Base-by-base conservation (phyloP, 2,113 vertebrate genomes). In the Tinamus guttatus region DNA sequence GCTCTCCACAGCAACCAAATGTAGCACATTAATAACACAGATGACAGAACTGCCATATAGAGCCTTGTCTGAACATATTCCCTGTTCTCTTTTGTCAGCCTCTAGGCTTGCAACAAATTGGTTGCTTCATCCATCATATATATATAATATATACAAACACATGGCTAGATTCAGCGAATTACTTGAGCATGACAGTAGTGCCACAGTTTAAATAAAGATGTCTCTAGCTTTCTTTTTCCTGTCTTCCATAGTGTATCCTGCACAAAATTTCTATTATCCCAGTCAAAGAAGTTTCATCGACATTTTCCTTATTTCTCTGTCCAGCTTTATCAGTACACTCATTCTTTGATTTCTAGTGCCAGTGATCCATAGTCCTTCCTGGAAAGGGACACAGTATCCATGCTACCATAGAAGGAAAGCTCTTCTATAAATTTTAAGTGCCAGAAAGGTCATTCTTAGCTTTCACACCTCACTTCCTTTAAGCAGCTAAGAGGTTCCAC, bases 41-140 rank as follows among this genome's bases (percentile, higher is more conserved):
- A 92, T 89, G 89, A 94, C 89, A 95, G 81, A 93, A 52, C 41
- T 86, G 81, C 81, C 94, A 89, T 89, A 41, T 41, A 69, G 47
- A 94, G 77, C 47, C 77, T 89, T 90, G 86, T 92, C 90, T 95
- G 91, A 93, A 68, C 86, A 1, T 81, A 93, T 87, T 95, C 93
- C 91, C 65, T 45, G 20, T 81, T 87, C 81, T 69, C 62, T 60
- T 75, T 81, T 90, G 83, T 94, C 89, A 92, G 69, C 51, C 92
- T 73, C 77, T 69, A 92, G 80, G 11, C 7, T 90, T 89, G 34
- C 83, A 96, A 84, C 62, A 90, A 94, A 91, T 76, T 32, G 11
- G 19, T 68, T 79, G 6, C 65, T 95, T 87, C 86, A 94, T 92
- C 89, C 47, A 87, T 95, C 95, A 92, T 75, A 25, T 20, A 51